These are phyloP conservation scores for Thamnophis elegans DNA, from an alignment of 2,797 vertebrate species.

Conservation along the genomic window DNA sequence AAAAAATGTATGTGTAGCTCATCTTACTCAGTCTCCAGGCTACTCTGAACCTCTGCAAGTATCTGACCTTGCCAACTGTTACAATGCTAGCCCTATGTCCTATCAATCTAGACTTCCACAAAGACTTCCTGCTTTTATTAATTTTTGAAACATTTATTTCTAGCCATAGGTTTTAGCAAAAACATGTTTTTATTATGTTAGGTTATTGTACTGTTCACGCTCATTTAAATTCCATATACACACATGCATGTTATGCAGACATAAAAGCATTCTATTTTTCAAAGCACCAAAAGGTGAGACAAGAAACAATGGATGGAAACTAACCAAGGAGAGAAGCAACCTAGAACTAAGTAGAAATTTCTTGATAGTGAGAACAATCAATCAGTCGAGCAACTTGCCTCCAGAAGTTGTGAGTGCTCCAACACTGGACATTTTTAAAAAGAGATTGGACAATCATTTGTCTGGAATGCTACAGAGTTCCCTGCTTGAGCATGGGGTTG, in stretches of 20 bases:
- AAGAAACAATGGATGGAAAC: neutral
- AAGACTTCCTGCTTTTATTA: conserved; percentile 8
- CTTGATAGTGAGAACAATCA: too few species aligned
- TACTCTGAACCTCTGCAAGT: neutral
- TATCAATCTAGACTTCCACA: neutral
- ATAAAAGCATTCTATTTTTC: neutral
- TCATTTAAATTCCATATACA: conserved; percentile 57
- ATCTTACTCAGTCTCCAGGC: neutral
- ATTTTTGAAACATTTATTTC: neutral
- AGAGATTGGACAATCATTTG: neutral
- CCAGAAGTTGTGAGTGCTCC: neutral
- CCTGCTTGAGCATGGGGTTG: neutral
- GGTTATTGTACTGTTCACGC: conserved; percentile 48
- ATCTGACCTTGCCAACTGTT: neutral
- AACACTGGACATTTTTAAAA: neutral
- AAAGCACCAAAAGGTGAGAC: neutral
- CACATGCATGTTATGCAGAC: conserved; percentile 49
- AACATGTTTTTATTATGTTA: neutral
- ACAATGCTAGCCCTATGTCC: conserved; percentile 21
- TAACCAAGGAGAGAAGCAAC: neutral
- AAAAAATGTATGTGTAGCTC: neutral
- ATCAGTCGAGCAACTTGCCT: neutral
- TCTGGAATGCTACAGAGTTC: neutral
- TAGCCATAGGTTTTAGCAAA: neutral
- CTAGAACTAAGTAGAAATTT: neutral